Evolutionary conservation across 2,888 invertebrate species (phyloP).

Genomic region (Papilio gigon): DNA sequence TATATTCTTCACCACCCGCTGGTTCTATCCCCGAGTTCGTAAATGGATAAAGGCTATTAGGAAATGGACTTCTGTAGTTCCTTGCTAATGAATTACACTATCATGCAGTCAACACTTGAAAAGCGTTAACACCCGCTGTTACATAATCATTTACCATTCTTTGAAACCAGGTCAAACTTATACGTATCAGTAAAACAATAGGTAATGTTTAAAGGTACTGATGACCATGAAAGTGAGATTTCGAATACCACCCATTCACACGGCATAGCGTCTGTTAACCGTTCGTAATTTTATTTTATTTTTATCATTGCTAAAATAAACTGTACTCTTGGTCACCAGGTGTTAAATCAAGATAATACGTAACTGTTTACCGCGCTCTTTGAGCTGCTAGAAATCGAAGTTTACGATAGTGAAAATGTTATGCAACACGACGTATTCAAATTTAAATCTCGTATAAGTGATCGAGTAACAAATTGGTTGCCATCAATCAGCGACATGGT

Average conservation of each 20-base stretch:
- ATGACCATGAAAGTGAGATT: too few relatives aligned
- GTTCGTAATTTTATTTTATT: too few relatives aligned
- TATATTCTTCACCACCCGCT: conserved; percentile 24
- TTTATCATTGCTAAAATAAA: too few relatives aligned
- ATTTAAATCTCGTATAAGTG: background rate
- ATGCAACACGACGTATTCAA: background rate
- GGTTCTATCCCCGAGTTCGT: conserved; percentile 1
- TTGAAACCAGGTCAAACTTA: conserved; percentile 51
- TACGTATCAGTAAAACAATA: conserved; percentile 18
- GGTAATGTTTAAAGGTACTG: background rate
- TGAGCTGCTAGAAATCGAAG: background rate
- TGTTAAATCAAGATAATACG: too few relatives aligned
- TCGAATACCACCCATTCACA: too few relatives aligned
- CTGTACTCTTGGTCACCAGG: too few relatives aligned
- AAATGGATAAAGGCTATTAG: conserved; percentile 58
- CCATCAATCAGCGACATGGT: conserved; percentile 10
- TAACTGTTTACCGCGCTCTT: too few relatives aligned
- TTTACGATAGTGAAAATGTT: background rate
- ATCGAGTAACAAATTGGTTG: background rate
- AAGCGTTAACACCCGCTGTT: conserved; percentile 58
- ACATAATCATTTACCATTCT: conserved; percentile 55
- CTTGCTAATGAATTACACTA: conserved; percentile 60
- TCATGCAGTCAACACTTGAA: conserved; percentile 54
- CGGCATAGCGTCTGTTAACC: too few relatives aligned
- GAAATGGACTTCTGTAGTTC: conserved; percentile 64